Conservation (phyloP, 2,113 vertebrate genomes). For the Actenoides hombroni region DNA sequence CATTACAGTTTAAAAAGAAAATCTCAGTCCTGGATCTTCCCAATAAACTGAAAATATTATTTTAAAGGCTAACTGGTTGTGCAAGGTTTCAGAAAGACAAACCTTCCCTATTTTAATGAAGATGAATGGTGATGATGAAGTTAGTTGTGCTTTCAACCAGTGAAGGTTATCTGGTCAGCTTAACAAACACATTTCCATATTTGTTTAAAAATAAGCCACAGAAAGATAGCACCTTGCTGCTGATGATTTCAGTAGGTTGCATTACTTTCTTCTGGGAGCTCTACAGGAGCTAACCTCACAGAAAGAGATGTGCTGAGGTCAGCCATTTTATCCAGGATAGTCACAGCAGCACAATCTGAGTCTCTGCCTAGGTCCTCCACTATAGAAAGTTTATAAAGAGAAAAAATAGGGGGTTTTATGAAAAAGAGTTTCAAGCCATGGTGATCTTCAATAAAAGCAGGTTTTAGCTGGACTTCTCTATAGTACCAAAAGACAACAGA, state of each 20-base stretch:
- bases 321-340: background rate
- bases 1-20: background rate
- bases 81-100: background rate
- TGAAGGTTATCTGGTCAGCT: background rate
- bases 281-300: background rate
- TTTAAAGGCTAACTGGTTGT: background rate
- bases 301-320: background rate
- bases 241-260: background rate
- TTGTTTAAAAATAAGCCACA: background rate
- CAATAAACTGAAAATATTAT: background rate
- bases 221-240: rapidly evolving
- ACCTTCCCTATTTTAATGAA: background rate
- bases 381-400: background rate
- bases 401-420: background rate
- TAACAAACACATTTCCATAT: background rate
- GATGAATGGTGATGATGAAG: background rate
- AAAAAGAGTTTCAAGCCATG: background rate
- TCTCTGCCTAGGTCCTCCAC: background rate
- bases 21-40: background rate
- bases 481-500: background rate
- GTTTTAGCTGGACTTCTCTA: background rate
- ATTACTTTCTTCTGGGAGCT: slow-evolving; percentile 17
- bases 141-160: background rate
- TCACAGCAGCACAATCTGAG: background rate
- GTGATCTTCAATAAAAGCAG: background rate